phyloP scores from a whole-genome alignment of 2,888 invertebrate genomes.

The Xestobium rufovillosum region DNA sequence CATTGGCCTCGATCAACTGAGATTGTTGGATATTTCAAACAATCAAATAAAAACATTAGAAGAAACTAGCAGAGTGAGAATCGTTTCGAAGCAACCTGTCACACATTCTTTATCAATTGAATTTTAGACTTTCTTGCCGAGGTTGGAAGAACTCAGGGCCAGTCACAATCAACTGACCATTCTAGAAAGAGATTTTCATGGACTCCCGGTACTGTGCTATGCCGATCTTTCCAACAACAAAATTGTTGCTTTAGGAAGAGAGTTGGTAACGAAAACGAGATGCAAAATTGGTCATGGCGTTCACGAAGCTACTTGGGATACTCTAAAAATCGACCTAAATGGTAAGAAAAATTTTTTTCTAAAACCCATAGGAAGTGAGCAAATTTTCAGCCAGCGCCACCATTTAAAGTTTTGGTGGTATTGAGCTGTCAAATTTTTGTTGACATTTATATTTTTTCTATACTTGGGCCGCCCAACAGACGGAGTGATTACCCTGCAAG shows the following conservation, averaged over 20 bases:
- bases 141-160: conserved; percentile 66
- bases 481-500: too few relatives aligned
- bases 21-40: conserved; percentile 68
- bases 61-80: conserved; percentile 70
- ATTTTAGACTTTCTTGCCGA: conserved; percentile 73
- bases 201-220: conserved; percentile 70
- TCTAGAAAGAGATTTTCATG: conserved; percentile 74
- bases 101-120: too few relatives aligned
- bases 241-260: conserved; percentile 63
- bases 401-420: too few relatives aligned
- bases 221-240: conserved; percentile 73
- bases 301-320: conserved; percentile 49
- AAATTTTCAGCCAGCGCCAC: too few relatives aligned
- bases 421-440: too few relatives aligned
- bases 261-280: conserved; percentile 70
- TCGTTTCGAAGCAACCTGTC: too few relatives aligned
- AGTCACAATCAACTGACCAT: conserved; percentile 69
- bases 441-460: too few relatives aligned
- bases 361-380: too few relatives aligned
- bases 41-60: conserved; percentile 70
- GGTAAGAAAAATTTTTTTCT: too few relatives aligned
- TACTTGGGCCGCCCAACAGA: too few relatives aligned
- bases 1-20: conserved; percentile 66
- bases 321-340: conserved; percentile 71
- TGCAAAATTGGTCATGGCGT: conserved; percentile 76